Evolutionary conservation across 2,888 invertebrate genomes (phyloP), one percentile per base, ranked within the genome.

Genomic region (Steinernema hermaphroditum): DNA sequence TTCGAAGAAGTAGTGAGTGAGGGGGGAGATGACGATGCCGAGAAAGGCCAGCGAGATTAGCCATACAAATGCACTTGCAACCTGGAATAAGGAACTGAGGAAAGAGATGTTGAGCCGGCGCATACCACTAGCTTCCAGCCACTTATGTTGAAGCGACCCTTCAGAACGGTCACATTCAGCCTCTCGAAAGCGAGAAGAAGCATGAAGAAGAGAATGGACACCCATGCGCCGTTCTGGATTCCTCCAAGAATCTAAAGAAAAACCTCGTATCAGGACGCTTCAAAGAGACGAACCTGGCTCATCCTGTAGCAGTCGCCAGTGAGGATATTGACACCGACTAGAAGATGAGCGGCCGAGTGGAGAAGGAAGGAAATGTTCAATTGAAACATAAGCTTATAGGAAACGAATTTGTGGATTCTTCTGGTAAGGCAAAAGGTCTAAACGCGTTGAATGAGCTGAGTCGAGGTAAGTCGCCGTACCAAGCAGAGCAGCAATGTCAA

Each of bases 371-470:
- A 22, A 1, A 54, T 8, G 27, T 54, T 54, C 54, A 22, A 4
- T 27, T 54, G 54, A 22, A 54, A 27, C 54, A 54, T 27, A 22
- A 54, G 16, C 54, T 9, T 54, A 27, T 54, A 54, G 54, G 54
- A 9, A 22, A 27, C 2, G 27, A 4, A 6, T 27, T 54, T 14
- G 24, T 6, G 2, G 2, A 8, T 16, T 12, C 12, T 54, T 16
- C 27, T 54, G 24, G 27, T 54, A 6, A 8, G 22, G 24, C 22
- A 27, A 22, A 54, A 6, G 4, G 27, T 27, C 54, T 54, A 27
- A 2, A n/a, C n/a, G n/a, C n/a, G n/a, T n/a, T n/a, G n/a, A n/a
- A n/a, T n/a, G n/a, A n/a, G n/a, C n/a, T n/a, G n/a, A n/a, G n/a
- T n/a, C n/a, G n/a, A n/a, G n/a, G n/a, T n/a, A n/a, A 24, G 6